Base-by-base conservation (phyloP, 2,113 vertebrate genomes). In the Gambusia affinis region DNA sequence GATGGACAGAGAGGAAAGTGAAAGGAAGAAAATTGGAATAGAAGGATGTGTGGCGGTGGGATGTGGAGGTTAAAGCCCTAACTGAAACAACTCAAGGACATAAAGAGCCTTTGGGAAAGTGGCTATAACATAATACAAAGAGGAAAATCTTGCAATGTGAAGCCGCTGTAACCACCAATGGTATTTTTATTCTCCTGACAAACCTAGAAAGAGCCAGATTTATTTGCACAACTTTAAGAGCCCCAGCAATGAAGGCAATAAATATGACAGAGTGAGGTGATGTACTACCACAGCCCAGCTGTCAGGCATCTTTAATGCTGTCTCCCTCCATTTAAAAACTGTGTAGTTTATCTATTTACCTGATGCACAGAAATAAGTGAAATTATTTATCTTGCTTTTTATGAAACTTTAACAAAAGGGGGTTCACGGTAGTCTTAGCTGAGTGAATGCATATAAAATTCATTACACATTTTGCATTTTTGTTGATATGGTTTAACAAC, bases 201-300 rank as follows among this genome's bases (percentile, higher is more conserved):
- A 93, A 90, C 91, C 87, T 91, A 85, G 91, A 93, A 93, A 93
- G 91, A 86, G 85, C 74, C 70, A 83, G 90, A 92, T 92, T 94
- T 93, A 92, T 92, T 81, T 88, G 88, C 82, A 79, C 78, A 81
- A 88, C 88, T 91, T 91, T 89, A 93, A 93, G 88, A 90, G 90
- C 86, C 64, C 86, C 86, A 84, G 89, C 92, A 91, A 91, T 90
- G 85, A 89, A 84, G 88, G 84, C 92, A 84, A 89, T 94, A 94
- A 93, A 94, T 89, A 89, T 87, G 80, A 86, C 80, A 88, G 85
- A 87, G 83, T 78, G 81, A 90, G 75, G 89, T 93, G 91, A 94
- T 93, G 80, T 92, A 93, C 88, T 85, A 87, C 84, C 70, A 64
- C 79, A 78, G 74, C 85, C 82, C 90, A 87, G 88, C 91, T 89